Base-by-base conservation (phyloP, 2,797 vertebrate genomes). In the Hafferia zeledoni region DNA sequence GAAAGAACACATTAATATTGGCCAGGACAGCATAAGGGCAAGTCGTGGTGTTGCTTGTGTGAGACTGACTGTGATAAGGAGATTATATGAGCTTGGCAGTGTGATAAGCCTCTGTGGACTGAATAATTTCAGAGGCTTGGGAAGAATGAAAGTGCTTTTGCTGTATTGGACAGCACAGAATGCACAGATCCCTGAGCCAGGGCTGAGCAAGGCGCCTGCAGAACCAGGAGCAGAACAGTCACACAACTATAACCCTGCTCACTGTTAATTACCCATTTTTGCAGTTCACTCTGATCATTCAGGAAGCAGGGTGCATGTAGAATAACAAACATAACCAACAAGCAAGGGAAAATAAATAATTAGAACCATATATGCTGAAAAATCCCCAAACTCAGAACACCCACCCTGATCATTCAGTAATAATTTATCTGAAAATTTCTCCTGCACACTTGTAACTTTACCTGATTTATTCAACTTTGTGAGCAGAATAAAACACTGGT, bases 1-100 rank as follows among this genome's bases (percentile, higher is more conserved):
- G 64, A 89, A 90, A 75, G 65, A 92, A 81, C 23, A 52, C 69
- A 52, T 90, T 93, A 90, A 95, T 94, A 95, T 87, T 96, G 95
- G 90, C 93, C 86, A 90, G 91, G 89, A 93, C 25, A 65, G 75
- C 56, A n/a, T 20, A 69, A 61, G 81, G 78, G 43, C 92, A 94
- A 94, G 18, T 81, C 78, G 23, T 41, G 35, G n/a, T 68, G 57
- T 87, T 93, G 78, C 84, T 85, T 75, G 76, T 87, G 75, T 44
- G 82, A 95, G 87, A 83, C 72, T 89, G 76, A 46, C 82, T 13
- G 15, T 0, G 39, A 89, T 94, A 95, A 96, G 78, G 64, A 89
- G 90, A 93, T 95, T 89, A 91, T 83, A 56, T 28, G 46, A 95
- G 87, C 65, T 64, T 89, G 87, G 81, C 87, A 87, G 61, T 33